Evolutionary conservation across 1,140 invertebrate genomes (phyloP), one percentile per base, ranked within the genome.

Genomic region (Achroia grisella): DNA sequence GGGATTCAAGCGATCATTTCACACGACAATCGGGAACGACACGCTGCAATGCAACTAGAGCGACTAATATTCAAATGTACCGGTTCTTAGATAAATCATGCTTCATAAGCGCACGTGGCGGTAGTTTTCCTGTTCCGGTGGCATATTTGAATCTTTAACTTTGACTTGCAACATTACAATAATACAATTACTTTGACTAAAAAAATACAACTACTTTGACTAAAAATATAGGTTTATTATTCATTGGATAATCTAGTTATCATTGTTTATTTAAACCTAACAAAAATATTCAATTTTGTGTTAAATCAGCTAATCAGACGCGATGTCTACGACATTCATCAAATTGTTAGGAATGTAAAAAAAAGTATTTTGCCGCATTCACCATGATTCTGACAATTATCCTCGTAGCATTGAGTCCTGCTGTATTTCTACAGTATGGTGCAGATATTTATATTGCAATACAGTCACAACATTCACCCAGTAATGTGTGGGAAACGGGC

Each of bases 281-380:
- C 53, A n/a, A n/a, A n/a, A n/a, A 62, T 57, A 62, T 72, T 68
- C 71, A 79, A 71, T 82, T 78, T 79, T 69, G 66, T 74, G 73
- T 43, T 59, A 59, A 57, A 69, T 71, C 76, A 76, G 72, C 70
- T 76, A 79, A 79, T 74, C 71, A 72, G 72, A 79, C 50, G 57
- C 46, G 45, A 50, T 55, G 53, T 51, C 58, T 56, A 44, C 54
- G 42, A 48, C 37, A 52, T 52, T 63, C 65, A 61, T 71, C 62
- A 73, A 65, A 68, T 65, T 60, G 54, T 65, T 67, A 56, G 35
- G 46, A 48, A 62, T 62, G 58, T 48, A 27, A 41, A 50, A 55
- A n/a, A n/a, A n/a, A n/a, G n/a, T n/a, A n/a, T n/a, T n/a, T n/a
- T 48, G 28, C 40, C 43, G 61, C 71, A 75, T 75, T 73, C 70